Evolutionary conservation across 2,797 vertebrate species (phyloP).

Genomic region (Myotis findleyi): DNA sequence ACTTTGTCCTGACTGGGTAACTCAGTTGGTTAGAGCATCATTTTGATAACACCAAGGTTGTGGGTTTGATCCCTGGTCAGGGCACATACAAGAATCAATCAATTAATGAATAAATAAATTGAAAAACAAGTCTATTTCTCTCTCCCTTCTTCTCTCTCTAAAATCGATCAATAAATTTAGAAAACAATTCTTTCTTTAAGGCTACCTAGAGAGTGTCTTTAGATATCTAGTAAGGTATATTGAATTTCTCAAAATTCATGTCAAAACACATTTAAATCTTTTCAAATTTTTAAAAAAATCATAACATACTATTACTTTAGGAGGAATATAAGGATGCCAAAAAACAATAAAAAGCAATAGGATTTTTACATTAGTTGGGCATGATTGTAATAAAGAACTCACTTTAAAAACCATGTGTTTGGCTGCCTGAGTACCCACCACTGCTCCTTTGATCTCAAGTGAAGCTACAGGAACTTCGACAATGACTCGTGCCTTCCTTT

Average conservation of each 20-base stretch:
- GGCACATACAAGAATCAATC: not conserved
- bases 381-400: not conserved
- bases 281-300: not conserved
- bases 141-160: not conserved
- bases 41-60: not conserved
- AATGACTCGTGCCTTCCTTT: not conserved
- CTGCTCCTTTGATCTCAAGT: not conserved
- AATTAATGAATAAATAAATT: not conserved
- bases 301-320: not conserved
- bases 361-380: not conserved
- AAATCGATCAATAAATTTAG: not conserved
- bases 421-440: not conserved
- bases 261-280: not conserved
- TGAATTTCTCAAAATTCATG: conserved; percentile 33
- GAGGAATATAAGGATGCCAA: not conserved
- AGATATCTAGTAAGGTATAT: not conserved
- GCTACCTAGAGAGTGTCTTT: not conserved
- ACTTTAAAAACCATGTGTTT: not conserved
- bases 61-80: not conserved
- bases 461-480: not conserved
- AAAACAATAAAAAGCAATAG: not conserved
- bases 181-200: not conserved
- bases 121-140: not conserved
- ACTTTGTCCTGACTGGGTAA: not conserved
- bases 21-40: not conserved